Evolutionary conservation across 2,888 invertebrate genomes (phyloP), one percentile per base, ranked within the genome.

Genomic region (Ceramica pisi): DNA sequence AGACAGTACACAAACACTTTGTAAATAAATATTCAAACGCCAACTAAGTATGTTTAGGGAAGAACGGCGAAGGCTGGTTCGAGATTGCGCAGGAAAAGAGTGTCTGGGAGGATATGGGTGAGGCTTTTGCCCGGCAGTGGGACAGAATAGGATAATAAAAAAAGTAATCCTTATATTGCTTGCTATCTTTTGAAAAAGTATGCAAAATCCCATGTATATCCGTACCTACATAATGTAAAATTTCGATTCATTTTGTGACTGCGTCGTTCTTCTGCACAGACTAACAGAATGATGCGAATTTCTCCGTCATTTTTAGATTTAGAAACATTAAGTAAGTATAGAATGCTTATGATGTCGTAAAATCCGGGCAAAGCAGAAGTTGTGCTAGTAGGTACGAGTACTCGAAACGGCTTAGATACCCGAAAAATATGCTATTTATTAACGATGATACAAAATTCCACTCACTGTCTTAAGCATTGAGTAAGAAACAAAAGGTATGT

Each of bases 1-100:
- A 90, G 88, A 61, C 8, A 77, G 60, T 23, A 72, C 1, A 78
- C 9, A 12, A 8, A 51, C 6, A 35, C 23, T 12, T 21, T 38
- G n/a, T 23, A 31, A 26, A 16, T 38, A 51, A 66, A 10, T 16
- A 35, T 9, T 23, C 9, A 38, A 38, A 38, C n/a, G n/a, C n/a
- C n/a, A 38, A 2, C 21, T 12, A 35, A n/a, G 10, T n/a, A n/a
- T 16, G 2, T 14, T 8, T 23, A 26, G 6, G 23, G n/a, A n/a
- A n/a, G n/a, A n/a, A n/a, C n/a, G n/a, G n/a, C n/a, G n/a, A n/a
- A n/a, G n/a, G n/a, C n/a, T n/a, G n/a, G n/a, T n/a, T n/a, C n/a
- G n/a, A n/a, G n/a, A n/a, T n/a, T n/a, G n/a, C n/a, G n/a, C n/a
- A n/a, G n/a, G n/a, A n/a, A n/a, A n/a, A n/a, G n/a, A n/a, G n/a